Percentiles rank a stretch among this genome's conserved stretches.
These are phyloP conservation scores for Elgaria multicarinata DNA, from an alignment of 2,113 vertebrate species.

Conservation along the genomic window DNA sequence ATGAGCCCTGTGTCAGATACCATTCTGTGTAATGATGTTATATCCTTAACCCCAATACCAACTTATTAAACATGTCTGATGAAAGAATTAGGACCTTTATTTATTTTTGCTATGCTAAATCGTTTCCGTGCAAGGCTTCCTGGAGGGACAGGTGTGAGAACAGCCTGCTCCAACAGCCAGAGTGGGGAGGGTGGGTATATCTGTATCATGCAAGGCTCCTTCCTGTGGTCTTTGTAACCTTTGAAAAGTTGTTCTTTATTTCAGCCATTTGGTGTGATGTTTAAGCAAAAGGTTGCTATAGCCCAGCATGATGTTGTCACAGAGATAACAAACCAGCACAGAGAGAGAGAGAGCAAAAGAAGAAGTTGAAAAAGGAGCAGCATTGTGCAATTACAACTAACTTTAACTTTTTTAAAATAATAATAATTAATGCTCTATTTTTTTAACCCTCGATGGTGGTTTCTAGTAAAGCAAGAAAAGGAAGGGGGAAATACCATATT, in stretches of 20 bases:
- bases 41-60: neutral
- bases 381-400: neutral
- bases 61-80: neutral
- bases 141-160: neutral
- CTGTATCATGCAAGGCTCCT: too few relatives aligned
- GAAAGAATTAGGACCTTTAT: neutral
- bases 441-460: neutral
- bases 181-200: neutral
- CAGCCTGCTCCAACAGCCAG: too few relatives aligned
- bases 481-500: constrained; percentile 3
- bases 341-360: neutral
- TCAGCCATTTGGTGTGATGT: neutral
- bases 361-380: neutral
- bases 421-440: too few relatives aligned
- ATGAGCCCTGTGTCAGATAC: too few relatives aligned
- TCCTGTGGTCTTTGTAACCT: neutral
- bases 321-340: neutral
- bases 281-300: neutral
- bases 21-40: neutral
- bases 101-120: neutral
- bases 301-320: neutral
- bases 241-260: neutral
- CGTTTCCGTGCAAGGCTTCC: neutral
- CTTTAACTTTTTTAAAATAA: constrained; percentile 33
- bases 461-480: neutral